phyloP scores from a whole-genome alignment of 2,888 invertebrate species.

The Tenthredo mesomela region DNA sequence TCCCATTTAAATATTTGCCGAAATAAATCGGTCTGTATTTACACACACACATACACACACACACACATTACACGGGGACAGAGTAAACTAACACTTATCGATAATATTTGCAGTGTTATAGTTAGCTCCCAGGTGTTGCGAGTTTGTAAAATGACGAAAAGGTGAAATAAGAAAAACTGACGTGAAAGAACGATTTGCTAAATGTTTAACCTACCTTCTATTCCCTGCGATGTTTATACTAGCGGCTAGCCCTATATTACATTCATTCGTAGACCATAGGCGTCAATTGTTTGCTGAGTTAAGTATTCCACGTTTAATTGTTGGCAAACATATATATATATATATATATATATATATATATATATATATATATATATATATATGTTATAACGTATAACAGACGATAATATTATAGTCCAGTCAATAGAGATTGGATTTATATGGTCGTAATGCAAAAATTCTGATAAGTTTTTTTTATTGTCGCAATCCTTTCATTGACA shows the following conservation, averaged over 20 bases:
- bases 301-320: background rate
- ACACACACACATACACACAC: background rate
- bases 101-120: too few relatives aligned
- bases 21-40: background rate
- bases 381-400: too few relatives aligned
- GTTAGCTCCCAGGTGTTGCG: background rate
- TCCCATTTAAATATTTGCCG: background rate
- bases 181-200: background rate
- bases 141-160: background rate
- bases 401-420: too few relatives aligned
- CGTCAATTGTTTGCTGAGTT: background rate
- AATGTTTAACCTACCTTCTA: background rate
- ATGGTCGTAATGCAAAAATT: too few relatives aligned
- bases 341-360: too few relatives aligned
- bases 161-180: background rate
- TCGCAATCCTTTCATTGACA: too few relatives aligned
- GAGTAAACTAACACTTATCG: background rate
- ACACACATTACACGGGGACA: background rate
- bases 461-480: too few relatives aligned
- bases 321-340: too few relatives aligned
- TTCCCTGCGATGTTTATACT: background rate
- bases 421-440: too few relatives aligned
- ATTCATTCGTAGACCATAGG: background rate
- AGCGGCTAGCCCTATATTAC: background rate
- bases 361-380: too few relatives aligned